Evolutionary conservation across 1,140 invertebrate species (phyloP).

Genomic region (Procambarus virginalis): DNA sequence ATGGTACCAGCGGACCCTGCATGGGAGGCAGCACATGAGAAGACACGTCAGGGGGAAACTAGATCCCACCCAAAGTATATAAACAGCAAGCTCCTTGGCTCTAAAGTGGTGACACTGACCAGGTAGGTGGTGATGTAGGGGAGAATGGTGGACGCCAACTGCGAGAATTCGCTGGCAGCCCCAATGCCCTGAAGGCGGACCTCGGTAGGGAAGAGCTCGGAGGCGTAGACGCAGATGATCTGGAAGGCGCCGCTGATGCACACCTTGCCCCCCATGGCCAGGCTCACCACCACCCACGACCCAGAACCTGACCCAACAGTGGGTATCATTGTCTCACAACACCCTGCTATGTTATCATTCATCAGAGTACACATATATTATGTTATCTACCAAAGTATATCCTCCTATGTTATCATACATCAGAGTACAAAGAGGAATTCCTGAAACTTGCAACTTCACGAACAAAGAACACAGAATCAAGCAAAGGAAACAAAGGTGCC

Average conservation of each 20-base stretch:
- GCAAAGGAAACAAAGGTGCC: too few relatives aligned
- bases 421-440: too few relatives aligned
- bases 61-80: too few relatives aligned
- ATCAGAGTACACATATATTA: too few relatives aligned
- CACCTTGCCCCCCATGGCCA: constrained; percentile 88
- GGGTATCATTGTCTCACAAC: too few relatives aligned
- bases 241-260: constrained; percentile 87
- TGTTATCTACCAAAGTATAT: too few relatives aligned
- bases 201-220: constrained; percentile 89
- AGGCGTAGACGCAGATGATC: constrained; percentile 86
- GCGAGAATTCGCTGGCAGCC: neutral
- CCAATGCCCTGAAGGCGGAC: constrained; percentile 77
- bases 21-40: neutral
- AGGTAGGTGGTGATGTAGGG: constrained; percentile 33
- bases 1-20: constrained; percentile 12
- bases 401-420: too few relatives aligned
- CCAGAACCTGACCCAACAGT: neutral
- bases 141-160: constrained; percentile 20
- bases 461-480: too few relatives aligned
- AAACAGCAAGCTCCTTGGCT: too few relatives aligned
- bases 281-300: constrained; percentile 60
- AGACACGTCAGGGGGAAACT: too few relatives aligned
- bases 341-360: too few relatives aligned
- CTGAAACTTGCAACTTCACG: too few relatives aligned
- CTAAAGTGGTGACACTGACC: neutral